Conservation (phyloP, 2,888 invertebrate genomes). For the Ormyrus pomaceus region DNA sequence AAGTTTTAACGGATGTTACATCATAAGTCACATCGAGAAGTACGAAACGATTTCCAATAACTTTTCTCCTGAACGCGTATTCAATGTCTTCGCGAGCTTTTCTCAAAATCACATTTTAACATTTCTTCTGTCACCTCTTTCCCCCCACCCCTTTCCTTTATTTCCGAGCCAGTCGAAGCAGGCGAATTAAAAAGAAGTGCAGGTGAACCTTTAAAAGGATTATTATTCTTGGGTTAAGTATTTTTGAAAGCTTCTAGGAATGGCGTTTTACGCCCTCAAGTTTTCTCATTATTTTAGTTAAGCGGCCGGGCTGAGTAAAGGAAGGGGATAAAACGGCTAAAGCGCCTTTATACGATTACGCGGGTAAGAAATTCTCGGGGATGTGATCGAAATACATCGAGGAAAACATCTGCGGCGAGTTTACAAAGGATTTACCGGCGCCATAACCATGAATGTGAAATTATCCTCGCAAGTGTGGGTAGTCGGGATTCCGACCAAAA, state of each 20-base stretch:
- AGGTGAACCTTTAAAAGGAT: conserved; percentile 33
- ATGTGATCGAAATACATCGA: background rate
- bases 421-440: conserved; percentile 46
- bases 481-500: background rate
- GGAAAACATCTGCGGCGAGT: conserved; percentile 11
- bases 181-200: conserved; percentile 21
- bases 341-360: conserved; percentile 26
- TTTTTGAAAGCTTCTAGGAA: conserved; percentile 42
- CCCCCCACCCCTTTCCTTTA: background rate
- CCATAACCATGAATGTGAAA: conserved; percentile 34
- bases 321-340: conserved; percentile 16
- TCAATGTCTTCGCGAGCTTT: conserved; percentile 30
- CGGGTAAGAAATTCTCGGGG: background rate
- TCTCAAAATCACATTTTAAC: conserved; percentile 39
- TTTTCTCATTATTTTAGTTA: conserved; percentile 50
- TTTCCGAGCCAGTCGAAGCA: background rate
- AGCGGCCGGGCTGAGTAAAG: conserved; percentile 1
- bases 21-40: conserved; percentile 8
- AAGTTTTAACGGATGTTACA: background rate
- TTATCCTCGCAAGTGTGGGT: conserved; percentile 21
- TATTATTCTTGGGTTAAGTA: conserved; percentile 48
- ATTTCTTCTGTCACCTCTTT: conserved; percentile 25
- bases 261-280: conserved; percentile 35
- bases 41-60: conserved; percentile 33
- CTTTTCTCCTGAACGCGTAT: conserved; percentile 2